Percentiles rank a stretch among this genome's conserved stretches.
Evolutionary conservation across 1,140 invertebrate genomes (phyloP).

Genomic region (Nasonia giraulti): DNA sequence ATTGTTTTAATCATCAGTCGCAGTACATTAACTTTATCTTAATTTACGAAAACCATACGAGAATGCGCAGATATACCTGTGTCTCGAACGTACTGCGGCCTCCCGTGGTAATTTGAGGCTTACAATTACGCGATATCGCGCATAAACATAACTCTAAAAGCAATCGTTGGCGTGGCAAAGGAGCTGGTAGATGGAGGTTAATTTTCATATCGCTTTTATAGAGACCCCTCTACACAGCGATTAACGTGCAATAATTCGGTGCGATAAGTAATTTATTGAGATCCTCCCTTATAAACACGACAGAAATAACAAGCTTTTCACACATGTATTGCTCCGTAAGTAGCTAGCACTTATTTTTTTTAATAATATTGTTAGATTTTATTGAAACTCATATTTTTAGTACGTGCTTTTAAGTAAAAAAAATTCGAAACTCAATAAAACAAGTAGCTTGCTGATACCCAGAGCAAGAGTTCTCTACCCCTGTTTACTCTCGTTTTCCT

Average conservation of each 20-base stretch:
- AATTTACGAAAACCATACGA: not conserved
- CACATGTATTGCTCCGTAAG: not conserved
- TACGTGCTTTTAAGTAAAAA: too few relatives aligned
- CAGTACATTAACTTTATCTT: not conserved
- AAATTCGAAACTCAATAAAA: too few relatives aligned
- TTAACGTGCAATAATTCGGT: slow-evolving; percentile 55
- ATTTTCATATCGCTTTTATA: slow-evolving; percentile 54
- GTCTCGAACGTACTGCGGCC: not conserved
- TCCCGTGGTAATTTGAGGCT: slow-evolving; percentile 35
- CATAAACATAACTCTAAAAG: slow-evolving; percentile 38
- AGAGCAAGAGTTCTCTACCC: too few relatives aligned
- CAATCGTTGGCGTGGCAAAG: slow-evolving; percentile 31
- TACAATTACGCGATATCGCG: slow-evolving; percentile 29
- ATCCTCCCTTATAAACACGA: not conserved
- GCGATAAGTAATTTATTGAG: slow-evolving; percentile 43
- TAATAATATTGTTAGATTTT: not conserved
- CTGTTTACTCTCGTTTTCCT: slow-evolving; percentile 5
- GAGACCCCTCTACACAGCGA: slow-evolving; percentile 41
- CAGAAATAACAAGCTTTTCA: not conserved
- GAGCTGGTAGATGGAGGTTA: not conserved
- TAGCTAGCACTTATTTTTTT: not conserved
- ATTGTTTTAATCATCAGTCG: too few relatives aligned
- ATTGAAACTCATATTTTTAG: not conserved
- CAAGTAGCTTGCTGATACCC: too few relatives aligned
- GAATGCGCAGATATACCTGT: not conserved